Conservation (phyloP, 2,888 invertebrate species). For the Thumatha senex region DNA sequence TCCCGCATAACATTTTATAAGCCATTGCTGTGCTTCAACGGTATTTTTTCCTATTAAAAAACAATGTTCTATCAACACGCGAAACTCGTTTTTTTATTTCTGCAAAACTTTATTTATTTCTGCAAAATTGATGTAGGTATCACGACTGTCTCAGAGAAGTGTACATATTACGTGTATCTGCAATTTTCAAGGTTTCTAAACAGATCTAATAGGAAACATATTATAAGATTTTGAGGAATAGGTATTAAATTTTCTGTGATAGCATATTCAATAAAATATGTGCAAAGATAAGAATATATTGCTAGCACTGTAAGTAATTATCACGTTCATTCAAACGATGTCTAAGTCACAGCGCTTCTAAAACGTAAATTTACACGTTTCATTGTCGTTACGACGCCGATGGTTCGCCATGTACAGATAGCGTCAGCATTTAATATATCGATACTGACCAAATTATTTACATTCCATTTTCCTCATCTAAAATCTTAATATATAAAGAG, state of each 20-base stretch:
- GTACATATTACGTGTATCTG: too few species aligned
- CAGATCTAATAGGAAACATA: too few species aligned
- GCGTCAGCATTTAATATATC: constrained; percentile 48
- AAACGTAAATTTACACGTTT: constrained; percentile 49
- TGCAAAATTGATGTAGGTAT: too few species aligned
- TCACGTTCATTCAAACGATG: constrained; percentile 38
- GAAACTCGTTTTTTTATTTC: too few species aligned
- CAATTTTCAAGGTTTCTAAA: too few species aligned
- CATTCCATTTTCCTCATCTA: constrained; percentile 50
- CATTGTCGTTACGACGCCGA: constrained; percentile 25
- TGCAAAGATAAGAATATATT: constrained; percentile 12
- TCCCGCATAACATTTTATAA: too few species aligned
- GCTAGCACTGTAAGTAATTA: constrained; percentile 28
- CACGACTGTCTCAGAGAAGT: too few species aligned
- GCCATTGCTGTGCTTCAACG: too few species aligned
- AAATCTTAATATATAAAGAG: constrained; percentile 62
- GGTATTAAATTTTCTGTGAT: neutral
- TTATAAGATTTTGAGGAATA: too few species aligned
- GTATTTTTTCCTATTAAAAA: too few species aligned
- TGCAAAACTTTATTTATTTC: too few species aligned
- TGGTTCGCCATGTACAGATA: constrained; percentile 18
- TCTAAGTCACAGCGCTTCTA: constrained; percentile 21
- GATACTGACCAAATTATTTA: constrained; percentile 30
- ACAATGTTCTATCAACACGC: too few species aligned
- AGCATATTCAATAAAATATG: neutral